Evolutionary conservation across 2,888 invertebrate species (phyloP).

Genomic region (Nemoura dubitans): DNA sequence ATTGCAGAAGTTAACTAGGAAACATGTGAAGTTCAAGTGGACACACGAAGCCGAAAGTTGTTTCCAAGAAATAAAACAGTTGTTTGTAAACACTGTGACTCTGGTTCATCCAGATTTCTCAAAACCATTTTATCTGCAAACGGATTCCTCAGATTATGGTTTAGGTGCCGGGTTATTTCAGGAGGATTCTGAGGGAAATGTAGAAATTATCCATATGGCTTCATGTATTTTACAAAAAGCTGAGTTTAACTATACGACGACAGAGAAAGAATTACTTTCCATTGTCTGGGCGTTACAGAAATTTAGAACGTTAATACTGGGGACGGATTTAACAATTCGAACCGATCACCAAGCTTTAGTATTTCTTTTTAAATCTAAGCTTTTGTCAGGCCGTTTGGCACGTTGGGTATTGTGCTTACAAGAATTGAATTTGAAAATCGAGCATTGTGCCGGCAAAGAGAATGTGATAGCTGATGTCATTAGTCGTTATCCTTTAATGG

Average conservation of each 20-base stretch:
- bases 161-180: constrained; percentile 10
- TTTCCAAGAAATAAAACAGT: constrained; percentile 15
- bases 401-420: constrained; percentile 37
- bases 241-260: constrained; percentile 19
- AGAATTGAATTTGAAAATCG: constrained; percentile 29
- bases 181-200: not conserved
- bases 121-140: constrained; percentile 24
- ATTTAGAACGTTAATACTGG: constrained; percentile 15
- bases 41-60: not conserved
- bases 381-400: constrained; percentile 26
- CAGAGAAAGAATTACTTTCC: constrained; percentile 31
- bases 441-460: constrained; percentile 1
- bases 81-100: not conserved
- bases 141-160: not conserved
- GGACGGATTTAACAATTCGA: constrained; percentile 15
- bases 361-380: constrained; percentile 15
- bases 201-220: constrained; percentile 23
- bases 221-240: constrained; percentile 12
- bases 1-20: constrained; percentile 16
- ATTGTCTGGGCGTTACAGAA: constrained; percentile 22
- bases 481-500: constrained; percentile 8
- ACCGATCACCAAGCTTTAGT: constrained; percentile 29
- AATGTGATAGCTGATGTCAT: constrained; percentile 23
- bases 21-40: constrained; percentile 16
- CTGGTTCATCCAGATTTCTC: constrained; percentile 14